phyloP scores from a whole-genome alignment of 2,888 invertebrate species.

The Arrhopalites spinosus region DNA sequence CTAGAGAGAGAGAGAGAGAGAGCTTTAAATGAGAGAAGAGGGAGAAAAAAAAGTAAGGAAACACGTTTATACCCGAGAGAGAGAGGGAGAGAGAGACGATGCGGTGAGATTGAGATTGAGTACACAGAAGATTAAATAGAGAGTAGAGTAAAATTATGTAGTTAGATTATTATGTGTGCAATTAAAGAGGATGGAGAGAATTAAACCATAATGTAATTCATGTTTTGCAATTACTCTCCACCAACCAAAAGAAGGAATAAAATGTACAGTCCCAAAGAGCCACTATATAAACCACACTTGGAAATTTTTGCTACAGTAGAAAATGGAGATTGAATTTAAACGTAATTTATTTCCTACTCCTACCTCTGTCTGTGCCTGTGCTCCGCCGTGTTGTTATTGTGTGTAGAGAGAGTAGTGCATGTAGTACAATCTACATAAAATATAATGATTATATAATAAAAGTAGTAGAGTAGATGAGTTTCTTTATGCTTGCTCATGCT shows the following conservation, averaged over 20 bases:
- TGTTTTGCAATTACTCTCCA: conserved; percentile 18
- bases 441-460: too few relatives aligned
- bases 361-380: too few relatives aligned
- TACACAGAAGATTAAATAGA: neutral
- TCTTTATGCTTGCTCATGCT: neutral
- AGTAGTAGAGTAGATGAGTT: too few relatives aligned
- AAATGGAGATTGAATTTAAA: conserved; percentile 6
- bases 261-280: too few relatives aligned
- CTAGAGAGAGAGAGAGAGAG: neutral
- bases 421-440: too few relatives aligned
- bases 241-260: too few relatives aligned
- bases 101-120: too few relatives aligned
- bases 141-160: conserved; percentile 2
- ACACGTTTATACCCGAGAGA: too few relatives aligned
- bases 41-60: neutral
- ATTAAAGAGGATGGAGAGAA: conserved; percentile 12
- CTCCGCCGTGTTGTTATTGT: too few relatives aligned
- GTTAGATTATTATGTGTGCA: conserved; percentile 3
- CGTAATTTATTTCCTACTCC: conserved; percentile 11
- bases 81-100: neutral
- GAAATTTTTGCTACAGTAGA: neutral
- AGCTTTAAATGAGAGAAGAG: neutral
- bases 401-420: neutral
- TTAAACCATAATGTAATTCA: conserved; percentile 18
- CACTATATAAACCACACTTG: too few relatives aligned